These are phyloP conservation scores for Apostichopus parvimensis DNA, from an alignment of 35 echinoderm and acorn worm species.

Conservation along the genomic window DNA sequence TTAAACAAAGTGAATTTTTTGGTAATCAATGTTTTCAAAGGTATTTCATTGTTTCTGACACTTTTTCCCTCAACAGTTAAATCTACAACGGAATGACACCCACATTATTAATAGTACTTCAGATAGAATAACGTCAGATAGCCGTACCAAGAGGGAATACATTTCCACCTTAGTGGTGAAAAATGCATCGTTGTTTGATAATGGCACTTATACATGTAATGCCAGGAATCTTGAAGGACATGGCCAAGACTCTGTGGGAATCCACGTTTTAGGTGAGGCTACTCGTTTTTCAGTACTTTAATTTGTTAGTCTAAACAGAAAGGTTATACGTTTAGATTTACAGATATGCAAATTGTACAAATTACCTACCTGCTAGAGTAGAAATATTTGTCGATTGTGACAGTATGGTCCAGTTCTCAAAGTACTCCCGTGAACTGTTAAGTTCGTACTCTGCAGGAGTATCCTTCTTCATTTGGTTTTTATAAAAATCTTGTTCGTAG, in stretches of 20 bases:
- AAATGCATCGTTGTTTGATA: conserved; percentile 52
- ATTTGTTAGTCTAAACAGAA: not conserved
- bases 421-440: no score
- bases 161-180: conserved; percentile 33
- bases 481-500: no score
- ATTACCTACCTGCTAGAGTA: not conserved
- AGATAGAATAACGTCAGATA: conserved; percentile 1
- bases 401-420: not conserved
- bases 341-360: not conserved
- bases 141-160: conserved; percentile 20
- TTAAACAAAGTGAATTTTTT: no score
- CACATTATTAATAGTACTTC: conserved; percentile 9
- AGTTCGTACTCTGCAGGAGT: no score
- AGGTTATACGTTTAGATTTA: not conserved
- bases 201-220: conserved; percentile 69
- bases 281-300: not conserved
- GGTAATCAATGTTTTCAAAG: no score
- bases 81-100: conserved; percentile 17
- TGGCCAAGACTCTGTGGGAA: not conserved
- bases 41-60: not conserved
- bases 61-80: not conserved
- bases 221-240: conserved; percentile 60
- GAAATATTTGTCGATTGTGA: not conserved
- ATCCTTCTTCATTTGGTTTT: no score
- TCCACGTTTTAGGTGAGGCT: conserved; percentile 50